Conservation (phyloP, 1,140 invertebrate genomes). For the Lycorma delicatula region DNA sequence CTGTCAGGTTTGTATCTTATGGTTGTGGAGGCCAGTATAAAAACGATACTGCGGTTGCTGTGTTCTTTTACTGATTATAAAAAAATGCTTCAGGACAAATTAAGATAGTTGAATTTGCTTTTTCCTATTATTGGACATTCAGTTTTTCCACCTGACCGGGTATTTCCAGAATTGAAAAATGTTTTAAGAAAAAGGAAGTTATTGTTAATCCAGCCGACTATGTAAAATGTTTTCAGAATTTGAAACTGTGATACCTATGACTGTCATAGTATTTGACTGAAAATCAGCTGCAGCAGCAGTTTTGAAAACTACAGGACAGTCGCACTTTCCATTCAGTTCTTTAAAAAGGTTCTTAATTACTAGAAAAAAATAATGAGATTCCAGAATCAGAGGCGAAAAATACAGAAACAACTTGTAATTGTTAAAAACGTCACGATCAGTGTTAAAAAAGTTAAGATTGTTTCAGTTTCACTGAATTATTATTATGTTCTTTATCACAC, state of each 20-base stretch:
- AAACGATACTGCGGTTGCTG: constrained; percentile 20
- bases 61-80: not conserved
- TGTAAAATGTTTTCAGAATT: constrained; percentile 4
- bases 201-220: constrained; percentile 18
- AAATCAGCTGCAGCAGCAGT: not conserved
- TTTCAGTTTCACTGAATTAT: too few species aligned
- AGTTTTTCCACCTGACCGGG: constrained; percentile 31
- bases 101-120: not conserved
- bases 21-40: constrained; percentile 33
- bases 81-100: constrained; percentile 9
- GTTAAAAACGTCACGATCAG: not conserved
- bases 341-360: not conserved
- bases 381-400: not conserved
- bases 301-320: not conserved
- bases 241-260: not conserved
- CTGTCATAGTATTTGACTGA: not conserved
- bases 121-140: constrained; percentile 30
- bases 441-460: not conserved
- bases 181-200: constrained; percentile 23
- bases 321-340: not conserved
- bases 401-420: too few species aligned
- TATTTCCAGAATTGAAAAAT: constrained; percentile 33
- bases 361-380: not conserved
- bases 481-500: not conserved
- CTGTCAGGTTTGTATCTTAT: constrained; percentile 28